Conservation (phyloP, 2,797 vertebrate genomes). For the Fratercula arctica region DNA sequence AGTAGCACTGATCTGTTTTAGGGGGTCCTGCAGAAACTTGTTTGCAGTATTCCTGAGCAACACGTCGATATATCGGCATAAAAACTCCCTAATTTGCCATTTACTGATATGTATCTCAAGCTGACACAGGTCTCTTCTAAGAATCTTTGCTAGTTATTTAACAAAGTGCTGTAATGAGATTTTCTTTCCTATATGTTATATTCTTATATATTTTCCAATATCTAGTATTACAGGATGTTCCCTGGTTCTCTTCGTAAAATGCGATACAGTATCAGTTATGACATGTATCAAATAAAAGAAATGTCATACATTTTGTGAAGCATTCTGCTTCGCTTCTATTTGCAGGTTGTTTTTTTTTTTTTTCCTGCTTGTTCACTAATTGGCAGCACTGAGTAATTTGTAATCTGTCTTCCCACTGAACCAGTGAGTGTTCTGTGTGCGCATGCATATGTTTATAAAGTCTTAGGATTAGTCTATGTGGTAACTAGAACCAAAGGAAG, state of each 20-base stretch:
- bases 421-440: constrained; percentile 11
- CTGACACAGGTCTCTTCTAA: not conserved
- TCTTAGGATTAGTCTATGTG: constrained; percentile 14
- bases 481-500: constrained; percentile 50
- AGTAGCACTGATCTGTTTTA: not conserved
- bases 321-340: constrained; percentile 7
- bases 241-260: not conserved
- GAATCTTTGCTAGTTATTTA: constrained; percentile 17
- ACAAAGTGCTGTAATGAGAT: not conserved
- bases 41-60: not conserved
- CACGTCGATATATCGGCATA: not conserved
- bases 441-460: constrained; percentile 32
- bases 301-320: not conserved
- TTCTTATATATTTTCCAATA: not conserved
- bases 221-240: not conserved
- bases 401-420: constrained; percentile 46
- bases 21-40: not conserved
- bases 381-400: constrained; percentile 48
- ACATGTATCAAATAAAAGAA: not conserved
- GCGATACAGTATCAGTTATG: not conserved
- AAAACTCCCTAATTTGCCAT: not conserved
- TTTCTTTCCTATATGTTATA: not conserved
- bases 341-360: not conserved
- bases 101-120: not conserved
- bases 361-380: constrained; percentile 39